Evolutionary conservation across 2,797 vertebrate species (phyloP).

Genomic region (Rhinichthys osculus): DNA sequence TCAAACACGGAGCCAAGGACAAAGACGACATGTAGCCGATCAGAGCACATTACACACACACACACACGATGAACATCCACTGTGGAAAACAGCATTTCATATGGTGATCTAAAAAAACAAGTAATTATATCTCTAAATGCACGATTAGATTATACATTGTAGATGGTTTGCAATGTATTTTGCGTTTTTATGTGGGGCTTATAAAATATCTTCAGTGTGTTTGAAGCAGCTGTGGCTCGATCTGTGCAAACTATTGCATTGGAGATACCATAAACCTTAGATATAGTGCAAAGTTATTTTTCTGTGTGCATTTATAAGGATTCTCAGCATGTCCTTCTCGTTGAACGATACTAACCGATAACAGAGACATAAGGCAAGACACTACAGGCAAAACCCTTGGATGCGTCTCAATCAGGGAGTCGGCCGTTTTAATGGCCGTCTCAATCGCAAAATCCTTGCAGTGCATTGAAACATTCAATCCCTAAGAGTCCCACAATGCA

Average conservation of each 20-base stretch:
- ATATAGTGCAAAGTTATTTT: not conserved
- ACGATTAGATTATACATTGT: not conserved
- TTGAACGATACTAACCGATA: not conserved
- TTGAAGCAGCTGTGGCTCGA: not conserved
- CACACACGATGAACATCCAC: not conserved
- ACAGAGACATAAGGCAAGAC: not conserved
- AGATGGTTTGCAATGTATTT: not conserved
- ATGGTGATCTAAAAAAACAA: not conserved
- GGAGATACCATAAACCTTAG: not conserved
- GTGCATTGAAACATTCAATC: not conserved
- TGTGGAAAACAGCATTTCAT: not conserved
- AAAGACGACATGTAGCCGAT: slow-evolving; percentile 88
- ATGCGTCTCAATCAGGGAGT: not conserved
- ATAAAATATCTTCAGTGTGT: not conserved
- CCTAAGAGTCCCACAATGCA: not conserved
- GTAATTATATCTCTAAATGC: not conserved
- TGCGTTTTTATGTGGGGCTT: not conserved
- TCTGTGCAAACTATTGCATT: not conserved
- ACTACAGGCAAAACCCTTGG: not conserved
- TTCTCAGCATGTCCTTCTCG: not conserved
- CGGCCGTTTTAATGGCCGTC: not conserved
- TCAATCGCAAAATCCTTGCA: not conserved
- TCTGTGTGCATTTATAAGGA: not conserved
- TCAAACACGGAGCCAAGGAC: slow-evolving; percentile 98
- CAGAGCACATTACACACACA: not conserved